Base-by-base conservation (phyloP, 2,888 invertebrate genomes). In the Hecatera dysodea region DNA sequence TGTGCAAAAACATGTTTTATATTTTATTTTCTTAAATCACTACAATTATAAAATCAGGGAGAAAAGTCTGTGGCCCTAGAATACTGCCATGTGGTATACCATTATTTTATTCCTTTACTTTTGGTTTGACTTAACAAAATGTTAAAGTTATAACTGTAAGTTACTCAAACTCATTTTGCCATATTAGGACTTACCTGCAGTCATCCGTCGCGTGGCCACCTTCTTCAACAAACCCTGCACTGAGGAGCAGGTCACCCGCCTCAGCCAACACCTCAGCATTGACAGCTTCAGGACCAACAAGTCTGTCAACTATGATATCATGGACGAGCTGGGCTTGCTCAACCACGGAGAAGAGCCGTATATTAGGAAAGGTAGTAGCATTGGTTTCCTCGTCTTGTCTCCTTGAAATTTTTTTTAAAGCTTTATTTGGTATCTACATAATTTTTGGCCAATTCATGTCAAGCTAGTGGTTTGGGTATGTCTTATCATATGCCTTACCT, bases 261-360 rank as follows among this genome's bases (percentile, higher is more conserved):
- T 98, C 12, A 93, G 95, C 1, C 89, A 97, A 3, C 97, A 98
- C 89, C 96, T 98, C 76, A 95, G 97, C 82, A 97, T 98, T 77
- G 95, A 97, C n/a, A 97, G 97, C 87, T 98, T 98, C 93, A 97
- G 97, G 65, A 94, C 96, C 7, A 98, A 98, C 92, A 96, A 92
- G 97, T 98, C 87, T 2, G 82, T 86, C 19, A 89, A 82, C 71
- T 84, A 75, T 27, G 83, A 88, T 2, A 36, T 61, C 11, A 59
- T 86, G 61, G 68, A 75, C 12, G 79, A 84, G 8, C 50, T 75
- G 0, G 82, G 79, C 5, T 27, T 79, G 1, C 42, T 82, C 2
- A 52, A 67, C 17, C 52, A 29, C 5, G 75, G 76, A 19, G 78
- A 83, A 67, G 67, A 82, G 42, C 56, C 57, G 7, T 87, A 86